Evolutionary conservation across 2,797 vertebrate genomes (phyloP), one percentile per base, ranked within the genome.

Genomic region (Takifugu ocellatus): DNA sequence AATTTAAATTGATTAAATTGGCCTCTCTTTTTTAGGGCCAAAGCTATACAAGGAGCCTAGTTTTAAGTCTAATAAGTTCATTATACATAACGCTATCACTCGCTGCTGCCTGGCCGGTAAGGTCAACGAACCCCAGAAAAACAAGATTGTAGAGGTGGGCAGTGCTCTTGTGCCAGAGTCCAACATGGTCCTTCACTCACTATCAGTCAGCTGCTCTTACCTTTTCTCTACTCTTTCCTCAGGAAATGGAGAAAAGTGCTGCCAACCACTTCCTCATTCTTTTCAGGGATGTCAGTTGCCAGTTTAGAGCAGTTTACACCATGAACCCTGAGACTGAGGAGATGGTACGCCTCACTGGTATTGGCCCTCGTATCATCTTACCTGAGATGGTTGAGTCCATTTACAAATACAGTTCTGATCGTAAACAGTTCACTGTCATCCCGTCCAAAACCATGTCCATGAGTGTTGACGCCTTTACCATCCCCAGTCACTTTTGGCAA

Each of bases 51-150:
- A 96, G 84, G 95, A 97, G 81, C 95, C 95, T 33, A 97, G 95
- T 66, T 96, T 96, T 77, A 97, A 96, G 88, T 97, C 95, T 67
- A 97, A 97, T 87, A 96, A 96, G 84, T 96, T 94, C 82, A 96
- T 97, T 64, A 96, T 97, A 82, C 92, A 96, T 77, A 97, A 97
- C 12, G 95, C 95, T 48, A 91, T 97, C 68, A 93, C 94, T 1
- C 94, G 94, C 82, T 97, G 95, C 90, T 97, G 95, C 83, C 88
- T 97, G 76, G 95, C 95, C 0, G 95, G 95, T 48, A 96, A 94
- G 81, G 95, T 96, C 85, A 97, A 97, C 4, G 94, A 96, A 87
- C 91, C 93, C 0, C 94, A 95, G 85, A 96, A 96, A 91, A 95
- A 93, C 88, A 95, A 95, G 79, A 93, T 96, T 68, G 90, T 96